Evolutionary conservation across 2,113 vertebrate species (phyloP).

Genomic region (Gambusia affinis): DNA sequence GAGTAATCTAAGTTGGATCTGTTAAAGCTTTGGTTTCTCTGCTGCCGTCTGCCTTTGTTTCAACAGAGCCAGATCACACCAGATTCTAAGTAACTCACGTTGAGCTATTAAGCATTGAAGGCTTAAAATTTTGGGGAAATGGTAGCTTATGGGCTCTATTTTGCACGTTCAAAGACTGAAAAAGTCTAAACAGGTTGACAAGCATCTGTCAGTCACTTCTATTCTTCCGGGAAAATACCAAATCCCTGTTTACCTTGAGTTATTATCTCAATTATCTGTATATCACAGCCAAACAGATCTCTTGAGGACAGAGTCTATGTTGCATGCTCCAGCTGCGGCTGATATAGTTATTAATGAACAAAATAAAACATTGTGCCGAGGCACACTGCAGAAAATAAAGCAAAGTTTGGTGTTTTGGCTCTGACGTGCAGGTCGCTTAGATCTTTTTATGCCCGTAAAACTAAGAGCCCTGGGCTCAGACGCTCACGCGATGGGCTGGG

Average conservation of each 20-base stretch:
- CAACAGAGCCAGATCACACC: no score
- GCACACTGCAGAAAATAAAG: conserved; percentile 20
- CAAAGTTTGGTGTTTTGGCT: conserved; percentile 30
- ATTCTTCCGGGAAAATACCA: conserved; percentile 33
- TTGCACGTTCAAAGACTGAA: neutral
- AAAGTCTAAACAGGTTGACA: conserved; percentile 7
- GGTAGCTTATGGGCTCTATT: neutral
- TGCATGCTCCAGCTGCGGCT: conserved; percentile 22
- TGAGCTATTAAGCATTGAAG: neutral
- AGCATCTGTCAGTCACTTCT: conserved; percentile 33
- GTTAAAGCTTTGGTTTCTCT: no score
- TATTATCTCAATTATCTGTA: conserved; percentile 70
- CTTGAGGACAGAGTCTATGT: conserved; percentile 14
- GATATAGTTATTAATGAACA: conserved; percentile 16
- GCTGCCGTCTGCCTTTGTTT: no score
- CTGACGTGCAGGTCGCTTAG: conserved; percentile 48
- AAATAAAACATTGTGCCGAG: conserved; percentile 25
- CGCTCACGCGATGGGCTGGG: conserved; percentile 88
- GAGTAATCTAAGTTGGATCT: no score
- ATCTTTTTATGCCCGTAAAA: conserved; percentile 78
- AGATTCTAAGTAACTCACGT: neutral
- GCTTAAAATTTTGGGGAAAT: neutral
- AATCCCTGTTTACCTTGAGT: conserved; percentile 67
- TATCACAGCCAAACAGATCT: conserved; percentile 38
- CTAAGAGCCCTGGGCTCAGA: conserved; percentile 77